Evolutionary conservation across 2,113 vertebrate species (phyloP), one percentile per base, ranked within the genome.

Genomic region (Polypterus bichir): DNA sequence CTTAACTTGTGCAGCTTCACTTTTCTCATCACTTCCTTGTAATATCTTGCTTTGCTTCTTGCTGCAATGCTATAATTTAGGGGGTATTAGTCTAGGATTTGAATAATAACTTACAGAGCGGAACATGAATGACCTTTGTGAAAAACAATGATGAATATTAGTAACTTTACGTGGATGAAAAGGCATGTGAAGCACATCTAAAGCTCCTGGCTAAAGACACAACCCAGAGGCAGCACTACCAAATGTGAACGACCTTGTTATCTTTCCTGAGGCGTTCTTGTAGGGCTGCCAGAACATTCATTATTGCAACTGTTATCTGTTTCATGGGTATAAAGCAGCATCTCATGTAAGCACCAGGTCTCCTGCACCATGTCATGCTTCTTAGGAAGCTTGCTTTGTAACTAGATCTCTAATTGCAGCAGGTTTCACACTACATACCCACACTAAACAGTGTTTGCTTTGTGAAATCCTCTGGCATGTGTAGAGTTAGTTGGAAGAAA

Each of bases 401-500:
- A 86, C 68, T 65, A 78, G 77, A 83, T 81, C 76, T 78, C 75
- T 76, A 78, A 78, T 73, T 78, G 69, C 64, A 71, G 77, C 69
- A 76, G 73, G 71, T 80, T 70, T 76, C 78, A 66, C 79, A 79
- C 72, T 72, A 80, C 76, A 79, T 74, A 77, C 78, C 70, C 70
- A 76, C 76, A 78, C 76, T 79, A 81, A 82, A 80, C 78, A 77
- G 72, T 84, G 81, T 83, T 86, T 84, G 77, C 78, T 84, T 84
- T 83, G 76, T 80, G 76, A 80, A 83, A 81, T 80, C 79, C 78
- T 75, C 68, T 68, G 74, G 74, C 72, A 64, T 81, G 78, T 74
- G 69, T 67, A 66, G 69, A 72, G 75, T 69, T 71, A 74, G 78
- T 78, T 59, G 65, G 72, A 74, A 71, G 11, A 65, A 55, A 77